phyloP scores from a whole-genome alignment of 2,888 invertebrate species.

The Abrostola tripartita region DNA sequence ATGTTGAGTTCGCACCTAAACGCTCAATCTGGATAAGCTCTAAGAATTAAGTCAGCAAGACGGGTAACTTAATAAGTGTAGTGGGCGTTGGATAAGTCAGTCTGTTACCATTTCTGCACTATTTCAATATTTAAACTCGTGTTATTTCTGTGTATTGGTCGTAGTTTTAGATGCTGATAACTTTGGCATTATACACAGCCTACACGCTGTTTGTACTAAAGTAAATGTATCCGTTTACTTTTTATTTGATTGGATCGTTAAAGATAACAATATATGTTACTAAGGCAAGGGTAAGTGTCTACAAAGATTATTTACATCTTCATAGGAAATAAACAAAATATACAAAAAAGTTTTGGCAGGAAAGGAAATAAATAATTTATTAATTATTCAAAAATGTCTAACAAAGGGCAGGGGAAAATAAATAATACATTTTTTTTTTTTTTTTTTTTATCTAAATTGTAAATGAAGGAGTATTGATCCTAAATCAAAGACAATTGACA shows the following conservation, averaged over 20 bases:
- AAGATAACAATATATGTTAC: no score
- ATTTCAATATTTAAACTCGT: constrained; percentile 44
- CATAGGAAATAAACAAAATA: no score
- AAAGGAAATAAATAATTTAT: no score
- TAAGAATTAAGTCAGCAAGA: constrained; percentile 28
- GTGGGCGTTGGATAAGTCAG: constrained; percentile 37
- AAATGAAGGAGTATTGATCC: no score
- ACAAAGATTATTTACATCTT: no score
- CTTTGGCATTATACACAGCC: constrained; percentile 10
- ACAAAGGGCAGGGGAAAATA: no score
- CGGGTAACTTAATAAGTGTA: constrained; percentile 36
- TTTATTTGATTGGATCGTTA: neutral
- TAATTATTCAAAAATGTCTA: no score
- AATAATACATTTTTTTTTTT: no score
- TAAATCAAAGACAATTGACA: no score
- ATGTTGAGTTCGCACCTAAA: constrained; percentile 16
- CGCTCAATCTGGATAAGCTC: constrained; percentile 12
- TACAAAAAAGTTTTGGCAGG: no score
- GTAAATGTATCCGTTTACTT: constrained; percentile 2
- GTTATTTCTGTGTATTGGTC: constrained; percentile 35
- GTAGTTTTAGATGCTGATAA: constrained; percentile 26
- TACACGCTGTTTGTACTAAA: constrained; percentile 26
- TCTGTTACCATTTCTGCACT: constrained; percentile 33
- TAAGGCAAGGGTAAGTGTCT: no score
- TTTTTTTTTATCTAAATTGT: no score